These are phyloP conservation scores for Microplitis demolitor DNA, from an alignment of 1,140 invertebrate species.

Conservation along the genomic window DNA sequence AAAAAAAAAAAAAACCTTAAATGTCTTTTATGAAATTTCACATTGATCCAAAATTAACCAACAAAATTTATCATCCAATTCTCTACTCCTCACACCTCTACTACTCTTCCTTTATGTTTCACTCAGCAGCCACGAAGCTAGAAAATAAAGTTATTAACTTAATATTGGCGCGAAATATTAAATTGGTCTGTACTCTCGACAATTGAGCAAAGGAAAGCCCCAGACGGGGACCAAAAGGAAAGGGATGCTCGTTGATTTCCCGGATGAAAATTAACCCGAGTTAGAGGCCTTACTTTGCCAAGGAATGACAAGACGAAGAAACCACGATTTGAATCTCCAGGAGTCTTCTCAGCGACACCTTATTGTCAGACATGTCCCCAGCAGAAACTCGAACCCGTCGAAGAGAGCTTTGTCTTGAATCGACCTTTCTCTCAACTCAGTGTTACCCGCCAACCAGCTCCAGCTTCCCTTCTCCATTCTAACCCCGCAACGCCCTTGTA, in stretches of 20 bases:
- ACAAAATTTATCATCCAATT: no score
- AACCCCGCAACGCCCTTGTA: neutral
- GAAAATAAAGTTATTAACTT: no score
- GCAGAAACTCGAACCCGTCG: conserved; percentile 15
- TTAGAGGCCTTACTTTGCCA: neutral
- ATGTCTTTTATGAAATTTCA: neutral
- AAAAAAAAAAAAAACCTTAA: neutral
- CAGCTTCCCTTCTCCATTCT: neutral
- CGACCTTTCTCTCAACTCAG: neutral
- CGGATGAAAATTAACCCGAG: neutral
- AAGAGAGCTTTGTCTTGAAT: conserved; percentile 18
- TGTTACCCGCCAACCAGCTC: neutral
- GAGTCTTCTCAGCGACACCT: conserved; percentile 6
- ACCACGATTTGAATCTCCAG: conserved; percentile 17
- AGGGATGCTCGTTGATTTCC: neutral
- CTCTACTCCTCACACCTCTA: no score
- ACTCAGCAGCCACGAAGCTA: neutral
- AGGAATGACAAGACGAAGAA: neutral
- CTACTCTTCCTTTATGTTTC: neutral
- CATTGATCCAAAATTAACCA: neutral
- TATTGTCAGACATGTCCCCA: conserved; percentile 19
- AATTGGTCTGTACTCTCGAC: neutral
- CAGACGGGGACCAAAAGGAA: no score
- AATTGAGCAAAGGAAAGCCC: no score
- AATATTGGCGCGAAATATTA: neutral